phyloP scores from a whole-genome alignment of 2,797 vertebrate genomes.

The Tamandua tetradactyla region DNA sequence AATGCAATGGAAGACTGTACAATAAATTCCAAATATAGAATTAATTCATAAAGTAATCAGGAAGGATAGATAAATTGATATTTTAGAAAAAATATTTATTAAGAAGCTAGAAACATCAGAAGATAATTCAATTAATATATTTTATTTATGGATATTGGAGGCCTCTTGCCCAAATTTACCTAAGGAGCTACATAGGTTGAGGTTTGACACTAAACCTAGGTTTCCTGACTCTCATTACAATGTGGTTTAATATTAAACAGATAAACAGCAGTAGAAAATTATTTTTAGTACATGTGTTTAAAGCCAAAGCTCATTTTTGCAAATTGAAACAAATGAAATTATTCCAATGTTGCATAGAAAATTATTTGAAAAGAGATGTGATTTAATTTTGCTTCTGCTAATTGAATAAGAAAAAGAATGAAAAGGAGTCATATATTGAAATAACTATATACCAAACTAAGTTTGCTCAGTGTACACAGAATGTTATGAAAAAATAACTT shows the following conservation, averaged over 20 bases:
- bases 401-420: not conserved
- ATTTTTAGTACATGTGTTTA: not conserved
- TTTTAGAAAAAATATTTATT: not conserved
- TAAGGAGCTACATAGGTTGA: not conserved
- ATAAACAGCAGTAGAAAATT: not conserved
- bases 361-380: not conserved
- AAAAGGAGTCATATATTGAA: not conserved
- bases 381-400: not conserved
- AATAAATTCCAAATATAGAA: not conserved
- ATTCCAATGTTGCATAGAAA: too few species aligned
- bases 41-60: not conserved
- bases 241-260: constrained; percentile 4
- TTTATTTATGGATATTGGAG: not conserved
- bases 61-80: not conserved
- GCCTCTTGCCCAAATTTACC: not conserved
- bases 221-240: not conserved
- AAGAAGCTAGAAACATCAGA: not conserved
- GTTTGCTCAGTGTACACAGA: not conserved
- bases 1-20: not conserved
- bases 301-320: not conserved
- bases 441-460: not conserved
- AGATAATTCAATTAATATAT: not conserved
- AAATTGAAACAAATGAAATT: not conserved
- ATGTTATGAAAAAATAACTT: not conserved
- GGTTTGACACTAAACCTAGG: not conserved